Evolutionary conservation across 1,140 invertebrate genomes (phyloP).

Genomic region (Aphaenogaster floridana): DNA sequence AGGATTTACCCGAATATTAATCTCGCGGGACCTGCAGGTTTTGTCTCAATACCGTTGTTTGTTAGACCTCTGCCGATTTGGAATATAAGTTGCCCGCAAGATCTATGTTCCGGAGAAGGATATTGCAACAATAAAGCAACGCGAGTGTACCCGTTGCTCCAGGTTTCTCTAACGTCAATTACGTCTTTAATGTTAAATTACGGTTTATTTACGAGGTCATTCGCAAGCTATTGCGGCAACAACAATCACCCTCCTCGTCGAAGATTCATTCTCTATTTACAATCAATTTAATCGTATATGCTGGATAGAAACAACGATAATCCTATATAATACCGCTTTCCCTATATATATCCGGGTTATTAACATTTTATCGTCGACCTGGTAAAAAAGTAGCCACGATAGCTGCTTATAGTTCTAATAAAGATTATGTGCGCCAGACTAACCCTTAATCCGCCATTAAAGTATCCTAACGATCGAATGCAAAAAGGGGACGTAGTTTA

Average conservation of each 20-base stretch:
- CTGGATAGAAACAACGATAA: slow-evolving; percentile 25
- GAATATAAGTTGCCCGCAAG: slow-evolving; percentile 20
- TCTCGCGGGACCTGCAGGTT: neutral
- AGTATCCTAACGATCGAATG: neutral
- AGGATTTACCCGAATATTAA: slow-evolving; percentile 31
- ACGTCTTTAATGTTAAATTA: slow-evolving; percentile 56
- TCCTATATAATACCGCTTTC: neutral
- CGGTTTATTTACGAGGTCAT: slow-evolving; percentile 62
- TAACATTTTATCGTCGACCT: slow-evolving; percentile 28
- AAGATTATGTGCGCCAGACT: slow-evolving; percentile 11
- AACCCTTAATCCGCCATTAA: neutral
- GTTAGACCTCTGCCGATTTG: slow-evolving; percentile 17
- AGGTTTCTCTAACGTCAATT: slow-evolving; percentile 47
- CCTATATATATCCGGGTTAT: neutral
- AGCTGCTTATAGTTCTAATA: neutral
- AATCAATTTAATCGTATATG: slow-evolving; percentile 54
- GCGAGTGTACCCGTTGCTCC: neutral
- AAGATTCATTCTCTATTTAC: slow-evolving; percentile 6
- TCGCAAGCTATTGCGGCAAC: slow-evolving; percentile 52
- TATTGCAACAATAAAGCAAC: slow-evolving; percentile 47
- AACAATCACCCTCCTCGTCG: slow-evolving; percentile 18
- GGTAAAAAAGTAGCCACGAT: neutral
- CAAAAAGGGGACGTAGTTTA: neutral
- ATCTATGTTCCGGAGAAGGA: slow-evolving; percentile 4
- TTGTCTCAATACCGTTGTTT: slow-evolving; percentile 25